phyloP scores from a whole-genome alignment of 35 echinoderm and acorn worm genomes.

The Anneissia japonica region DNA sequence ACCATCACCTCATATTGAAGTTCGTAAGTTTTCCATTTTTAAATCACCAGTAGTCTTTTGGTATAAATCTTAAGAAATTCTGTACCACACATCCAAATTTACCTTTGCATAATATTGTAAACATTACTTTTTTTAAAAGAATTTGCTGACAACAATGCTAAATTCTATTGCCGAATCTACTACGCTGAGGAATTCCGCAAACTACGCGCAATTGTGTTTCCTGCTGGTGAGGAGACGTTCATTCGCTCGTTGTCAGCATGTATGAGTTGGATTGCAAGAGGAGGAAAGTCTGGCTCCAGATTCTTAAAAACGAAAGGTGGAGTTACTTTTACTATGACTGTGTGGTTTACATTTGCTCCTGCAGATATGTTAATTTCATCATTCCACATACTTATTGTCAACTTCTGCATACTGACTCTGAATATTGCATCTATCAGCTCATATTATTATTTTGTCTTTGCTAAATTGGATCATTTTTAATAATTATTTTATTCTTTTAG shows the following conservation, averaged over 20 bases:
- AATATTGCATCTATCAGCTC: neutral
- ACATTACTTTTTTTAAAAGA: too few species aligned
- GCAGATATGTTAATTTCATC: too few species aligned
- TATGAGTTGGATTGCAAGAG: constrained; percentile 75
- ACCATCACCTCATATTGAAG: neutral
- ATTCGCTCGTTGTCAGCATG: constrained; percentile 74
- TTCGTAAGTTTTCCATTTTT: neutral
- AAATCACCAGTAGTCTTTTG: neutral
- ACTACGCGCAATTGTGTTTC: constrained; percentile 64
- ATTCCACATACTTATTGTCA: too few species aligned
- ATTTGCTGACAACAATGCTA: constrained; percentile 72
- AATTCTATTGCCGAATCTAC: constrained; percentile 91
- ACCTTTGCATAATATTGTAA: too few species aligned
- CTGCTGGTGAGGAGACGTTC: constrained; percentile 74
- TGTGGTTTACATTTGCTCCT: neutral
- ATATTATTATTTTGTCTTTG: neutral
- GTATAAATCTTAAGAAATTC: too few species aligned
- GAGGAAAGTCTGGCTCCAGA: constrained; percentile 91
- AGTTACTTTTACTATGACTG: neutral
- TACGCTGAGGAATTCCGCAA: constrained; percentile 69
- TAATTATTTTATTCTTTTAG: constrained; percentile 14
- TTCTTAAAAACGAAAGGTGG: constrained; percentile 87
- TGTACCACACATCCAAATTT: too few species aligned
- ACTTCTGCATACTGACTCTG: too few species aligned
- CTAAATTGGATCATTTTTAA: neutral